Evolutionary conservation across 2,888 invertebrate genomes (phyloP).

Genomic region (Physocephala rufipes): DNA sequence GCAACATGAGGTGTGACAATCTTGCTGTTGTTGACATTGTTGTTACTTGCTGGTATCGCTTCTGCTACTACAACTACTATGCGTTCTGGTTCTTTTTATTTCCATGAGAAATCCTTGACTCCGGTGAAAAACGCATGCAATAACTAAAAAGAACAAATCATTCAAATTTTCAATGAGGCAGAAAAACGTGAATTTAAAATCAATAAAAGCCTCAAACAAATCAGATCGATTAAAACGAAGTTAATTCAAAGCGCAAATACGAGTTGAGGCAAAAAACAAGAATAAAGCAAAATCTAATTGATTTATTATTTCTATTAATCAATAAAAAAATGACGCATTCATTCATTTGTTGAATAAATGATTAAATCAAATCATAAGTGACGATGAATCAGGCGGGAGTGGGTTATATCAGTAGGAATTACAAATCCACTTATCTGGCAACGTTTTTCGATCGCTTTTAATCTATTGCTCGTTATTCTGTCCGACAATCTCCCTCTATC

Average conservation of each 20-base stretch:
- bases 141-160: not conserved
- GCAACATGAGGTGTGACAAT: constrained; percentile 7
- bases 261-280: too few relatives aligned
- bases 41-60: too few relatives aligned
- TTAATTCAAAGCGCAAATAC: not conserved
- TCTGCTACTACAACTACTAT: too few relatives aligned
- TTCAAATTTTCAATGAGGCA: constrained; percentile 5
- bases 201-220: not conserved
- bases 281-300: not conserved
- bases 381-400: too few relatives aligned
- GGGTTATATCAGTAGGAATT: too few relatives aligned
- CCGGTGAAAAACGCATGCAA: constrained; percentile 3
- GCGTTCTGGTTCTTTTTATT: not conserved
- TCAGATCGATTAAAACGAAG: not conserved
- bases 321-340: too few relatives aligned
- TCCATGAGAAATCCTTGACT: constrained; percentile 7
- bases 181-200: not conserved
- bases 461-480: too few relatives aligned
- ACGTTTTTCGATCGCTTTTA: too few relatives aligned
- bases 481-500: too few relatives aligned
- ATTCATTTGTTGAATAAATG: too few relatives aligned
- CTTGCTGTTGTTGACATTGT: not conserved
- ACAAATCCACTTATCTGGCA: too few relatives aligned
- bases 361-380: too few relatives aligned
- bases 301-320: not conserved